Percentiles rank a stretch among this genome's conserved stretches.
Evolutionary conservation across 37 sponge, comb jelly and placozoan genomes (phyloP).

Genomic region (Crambe crambe): DNA sequence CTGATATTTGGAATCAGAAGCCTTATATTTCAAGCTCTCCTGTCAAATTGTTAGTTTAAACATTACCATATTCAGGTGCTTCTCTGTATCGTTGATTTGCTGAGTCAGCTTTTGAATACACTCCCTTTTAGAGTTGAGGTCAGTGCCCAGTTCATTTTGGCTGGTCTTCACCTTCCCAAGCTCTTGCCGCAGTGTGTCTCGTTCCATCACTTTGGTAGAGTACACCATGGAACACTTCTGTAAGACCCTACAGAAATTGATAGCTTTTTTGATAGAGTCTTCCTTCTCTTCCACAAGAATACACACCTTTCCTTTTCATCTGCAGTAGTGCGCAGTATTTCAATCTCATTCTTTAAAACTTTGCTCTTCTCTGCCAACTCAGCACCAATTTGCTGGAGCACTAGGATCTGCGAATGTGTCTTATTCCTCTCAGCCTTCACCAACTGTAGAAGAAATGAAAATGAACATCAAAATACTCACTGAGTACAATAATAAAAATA

Average conservation of each 20-base stretch:
- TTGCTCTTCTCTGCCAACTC: constrained; percentile 92
- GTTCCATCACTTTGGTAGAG: constrained; percentile 63
- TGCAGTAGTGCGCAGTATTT: constrained; percentile 70
- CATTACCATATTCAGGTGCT: constrained; percentile 83
- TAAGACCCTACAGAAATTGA: neutral
- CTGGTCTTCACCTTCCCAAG: constrained; percentile 48
- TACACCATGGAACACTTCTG: constrained; percentile 71
- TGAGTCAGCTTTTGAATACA: constrained; percentile 74
- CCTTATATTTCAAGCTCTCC: too few relatives aligned
- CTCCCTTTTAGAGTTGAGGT: constrained; percentile 70
- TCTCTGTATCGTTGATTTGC: constrained; percentile 77
- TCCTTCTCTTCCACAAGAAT: neutral
- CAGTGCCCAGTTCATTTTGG: constrained; percentile 51
- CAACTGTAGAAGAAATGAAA: constrained; percentile 12
- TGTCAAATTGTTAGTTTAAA: neutral
- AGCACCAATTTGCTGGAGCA: constrained; percentile 46
- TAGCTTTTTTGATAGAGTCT: neutral
- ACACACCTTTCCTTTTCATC: constrained; percentile 56
- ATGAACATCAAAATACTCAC: neutral
- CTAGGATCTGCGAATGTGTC: constrained; percentile 44
- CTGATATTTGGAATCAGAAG: too few relatives aligned
- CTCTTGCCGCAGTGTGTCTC: constrained; percentile 81
- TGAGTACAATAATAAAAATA: neutral
- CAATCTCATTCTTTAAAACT: constrained; percentile 87
- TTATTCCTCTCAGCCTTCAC: constrained; percentile 80